Evolutionary conservation across 2,113 vertebrate species (phyloP).

Genomic region (Dipodomys stephensi): DNA sequence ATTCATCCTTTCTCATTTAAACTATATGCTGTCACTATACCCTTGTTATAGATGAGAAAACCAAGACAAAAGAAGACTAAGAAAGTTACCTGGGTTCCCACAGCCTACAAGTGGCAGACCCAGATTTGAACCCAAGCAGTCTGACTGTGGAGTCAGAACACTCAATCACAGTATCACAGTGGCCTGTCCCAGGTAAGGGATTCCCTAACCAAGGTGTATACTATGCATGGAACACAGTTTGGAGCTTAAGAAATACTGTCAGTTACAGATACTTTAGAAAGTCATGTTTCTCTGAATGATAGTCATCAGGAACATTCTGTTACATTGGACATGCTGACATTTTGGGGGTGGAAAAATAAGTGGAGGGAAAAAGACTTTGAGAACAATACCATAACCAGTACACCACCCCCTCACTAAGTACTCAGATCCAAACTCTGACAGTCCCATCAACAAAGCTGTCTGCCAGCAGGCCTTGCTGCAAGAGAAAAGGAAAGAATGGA

Average conservation of each 20-base stretch:
- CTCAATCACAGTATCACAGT: rapidly evolving
- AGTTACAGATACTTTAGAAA: conserved; percentile 65
- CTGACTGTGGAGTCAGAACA: background rate
- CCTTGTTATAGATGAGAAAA: background rate
- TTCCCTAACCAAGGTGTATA: background rate
- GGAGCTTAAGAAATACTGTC: conserved; percentile 12
- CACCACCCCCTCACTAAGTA: conserved; percentile 70
- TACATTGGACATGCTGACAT: conserved; percentile 78
- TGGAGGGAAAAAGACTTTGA: conserved; percentile 66
- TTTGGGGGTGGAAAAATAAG: conserved; percentile 80
- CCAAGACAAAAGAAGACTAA: background rate
- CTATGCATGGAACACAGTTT: background rate
- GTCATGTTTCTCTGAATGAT: conserved; percentile 67
- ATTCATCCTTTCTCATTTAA: background rate
- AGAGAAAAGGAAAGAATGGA: conserved; percentile 9
- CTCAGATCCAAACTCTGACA: conserved; percentile 71
- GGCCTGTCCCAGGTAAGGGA: background rate
- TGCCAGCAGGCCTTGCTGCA: conserved; percentile 61
- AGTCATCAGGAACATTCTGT: conserved; percentile 78
- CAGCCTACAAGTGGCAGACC: background rate
- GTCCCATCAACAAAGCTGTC: conserved; percentile 33
- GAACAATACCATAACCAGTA: conserved; percentile 75
- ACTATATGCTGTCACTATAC: background rate
- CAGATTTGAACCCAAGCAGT: background rate
- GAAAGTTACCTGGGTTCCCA: background rate